Evolutionary conservation across 2,888 invertebrate genomes (phyloP).

Genomic region (Ctenicera cuprea): DNA sequence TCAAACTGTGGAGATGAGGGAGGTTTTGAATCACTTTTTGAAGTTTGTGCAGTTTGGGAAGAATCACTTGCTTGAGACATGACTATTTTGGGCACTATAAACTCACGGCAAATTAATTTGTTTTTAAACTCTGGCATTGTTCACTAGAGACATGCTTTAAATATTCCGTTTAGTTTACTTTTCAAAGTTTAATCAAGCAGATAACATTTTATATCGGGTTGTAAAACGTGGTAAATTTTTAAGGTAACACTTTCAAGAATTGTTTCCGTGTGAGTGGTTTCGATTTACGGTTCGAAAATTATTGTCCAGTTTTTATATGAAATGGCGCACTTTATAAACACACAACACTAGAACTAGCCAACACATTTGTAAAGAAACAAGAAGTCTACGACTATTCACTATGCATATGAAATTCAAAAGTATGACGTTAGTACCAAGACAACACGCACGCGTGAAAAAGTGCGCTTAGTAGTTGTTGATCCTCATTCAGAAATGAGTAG

Average conservation of each 20-base stretch:
- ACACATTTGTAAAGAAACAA: slow-evolving; percentile 38
- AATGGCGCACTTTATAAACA: background rate
- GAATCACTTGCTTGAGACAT: slow-evolving; percentile 56
- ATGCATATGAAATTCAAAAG: slow-evolving; percentile 55
- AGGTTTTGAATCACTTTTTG: background rate
- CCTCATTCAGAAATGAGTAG: slow-evolving; percentile 45
- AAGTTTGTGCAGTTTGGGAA: slow-evolving; percentile 5
- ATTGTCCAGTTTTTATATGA: background rate
- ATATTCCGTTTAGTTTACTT: slow-evolving; percentile 21
- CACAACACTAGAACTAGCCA: slow-evolving; percentile 5
- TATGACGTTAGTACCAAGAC: slow-evolving; percentile 49
- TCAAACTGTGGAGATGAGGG: slow-evolving; percentile 10
- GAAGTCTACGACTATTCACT: slow-evolving; percentile 38
- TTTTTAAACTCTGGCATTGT: slow-evolving; percentile 52
- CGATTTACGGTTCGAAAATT: slow-evolving; percentile 10
- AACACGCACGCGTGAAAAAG: slow-evolving; percentile 55
- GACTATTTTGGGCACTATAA: slow-evolving; percentile 61
- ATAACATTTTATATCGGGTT: slow-evolving; percentile 28
- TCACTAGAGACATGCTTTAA: slow-evolving; percentile 34
- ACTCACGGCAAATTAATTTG: slow-evolving; percentile 49
- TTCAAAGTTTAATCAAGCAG: slow-evolving; percentile 32
- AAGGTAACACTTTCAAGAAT: background rate
- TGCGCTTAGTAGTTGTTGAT: slow-evolving; percentile 41
- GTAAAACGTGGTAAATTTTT: slow-evolving; percentile 8
- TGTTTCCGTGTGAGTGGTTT: background rate